Percentiles rank a stretch among this genome's conserved stretches.
phyloP scores from a whole-genome alignment of 2,888 invertebrate genomes.

The Cheilosia urbana region DNA sequence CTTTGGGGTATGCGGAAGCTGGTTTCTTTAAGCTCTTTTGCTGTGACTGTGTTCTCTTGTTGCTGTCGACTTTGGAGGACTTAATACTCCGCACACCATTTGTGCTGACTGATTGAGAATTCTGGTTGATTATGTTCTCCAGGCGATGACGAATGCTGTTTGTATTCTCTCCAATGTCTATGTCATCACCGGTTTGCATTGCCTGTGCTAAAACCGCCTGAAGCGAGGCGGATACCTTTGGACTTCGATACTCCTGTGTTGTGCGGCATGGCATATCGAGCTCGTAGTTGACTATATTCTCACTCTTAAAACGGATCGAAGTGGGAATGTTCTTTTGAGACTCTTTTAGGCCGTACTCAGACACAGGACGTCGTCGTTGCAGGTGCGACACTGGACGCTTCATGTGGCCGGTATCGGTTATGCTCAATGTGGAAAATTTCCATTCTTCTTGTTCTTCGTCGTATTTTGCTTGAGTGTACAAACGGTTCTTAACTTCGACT shows the following conservation, averaged over 20 bases:
- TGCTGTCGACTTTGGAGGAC: conserved; percentile 80
- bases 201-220: conserved; percentile 84
- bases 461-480: conserved; percentile 89
- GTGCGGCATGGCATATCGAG: conserved; percentile 84
- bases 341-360: conserved; percentile 85
- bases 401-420: conserved; percentile 83
- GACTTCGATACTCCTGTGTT: conserved; percentile 83
- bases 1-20: conserved; percentile 83
- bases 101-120: conserved; percentile 78
- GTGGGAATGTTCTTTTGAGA: conserved; percentile 80
- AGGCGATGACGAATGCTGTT: conserved; percentile 82
- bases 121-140: conserved; percentile 83
- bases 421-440: conserved; percentile 84
- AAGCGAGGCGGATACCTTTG: conserved; percentile 83
- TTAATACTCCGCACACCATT: conserved; percentile 79
- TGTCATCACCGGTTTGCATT: conserved; percentile 83
- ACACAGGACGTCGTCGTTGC: conserved; percentile 87
- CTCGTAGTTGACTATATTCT: conserved; percentile 83
- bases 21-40: conserved; percentile 82
- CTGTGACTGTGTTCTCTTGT: conserved; percentile 81
- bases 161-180: conserved; percentile 83
- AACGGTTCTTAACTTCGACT: conserved; percentile 90
- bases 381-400: conserved; percentile 87
- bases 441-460: conserved; percentile 94
- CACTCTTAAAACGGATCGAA: conserved; percentile 82